Evolutionary conservation across 2,888 invertebrate species (phyloP), one percentile per base, ranked within the genome.

Genomic region (Torymus aiolomorphi): DNA sequence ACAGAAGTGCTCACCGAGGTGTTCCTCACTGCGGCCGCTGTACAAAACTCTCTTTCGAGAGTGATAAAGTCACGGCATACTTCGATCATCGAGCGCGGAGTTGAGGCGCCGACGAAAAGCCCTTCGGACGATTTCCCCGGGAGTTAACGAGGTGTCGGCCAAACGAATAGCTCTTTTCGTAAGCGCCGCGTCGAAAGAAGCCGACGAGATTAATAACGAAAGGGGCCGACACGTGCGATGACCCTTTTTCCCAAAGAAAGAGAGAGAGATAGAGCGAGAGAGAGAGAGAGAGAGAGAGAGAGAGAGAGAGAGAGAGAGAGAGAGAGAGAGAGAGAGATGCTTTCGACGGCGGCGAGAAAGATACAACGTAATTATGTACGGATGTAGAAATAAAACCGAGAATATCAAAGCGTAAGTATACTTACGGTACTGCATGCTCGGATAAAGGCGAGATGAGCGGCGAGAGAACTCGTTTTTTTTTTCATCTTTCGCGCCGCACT

Each of bases 321-420:
- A 20, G 20, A 20, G 20, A 20, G 20, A 20, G 20, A 2, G 20
- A 2, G 20, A 20, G 20, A 49, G 14, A 57, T 20, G 42, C 18
- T 56, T 20, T 20, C 20, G 20, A 20, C 20, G 1, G 20, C 42
- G n/a, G 14, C 18, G 20, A 20, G 14, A 1, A 56, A 69, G 63
- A 73, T 74, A 74, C 62, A 78, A 61, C 70, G 74, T 79, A 75
- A 79, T 79, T 79, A 79, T 75, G 65, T 59, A 65, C 70, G 42
- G 72, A 66, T 78, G 66, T 73, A 63, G 56, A 63, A 79, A 79
- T 75, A 65, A 74, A 79, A 75, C 74, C 20, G 70, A 70, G 51
- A 70, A 79, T 63, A 79, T 75, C 20, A 73, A 74, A 74, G 20
- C 54, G 51, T 57, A 54, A 72, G 63, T 18, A 57, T 16, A 74